Base-by-base conservation (phyloP, 2,797 vertebrate genomes). In the Fistularia tabacaria region DNA sequence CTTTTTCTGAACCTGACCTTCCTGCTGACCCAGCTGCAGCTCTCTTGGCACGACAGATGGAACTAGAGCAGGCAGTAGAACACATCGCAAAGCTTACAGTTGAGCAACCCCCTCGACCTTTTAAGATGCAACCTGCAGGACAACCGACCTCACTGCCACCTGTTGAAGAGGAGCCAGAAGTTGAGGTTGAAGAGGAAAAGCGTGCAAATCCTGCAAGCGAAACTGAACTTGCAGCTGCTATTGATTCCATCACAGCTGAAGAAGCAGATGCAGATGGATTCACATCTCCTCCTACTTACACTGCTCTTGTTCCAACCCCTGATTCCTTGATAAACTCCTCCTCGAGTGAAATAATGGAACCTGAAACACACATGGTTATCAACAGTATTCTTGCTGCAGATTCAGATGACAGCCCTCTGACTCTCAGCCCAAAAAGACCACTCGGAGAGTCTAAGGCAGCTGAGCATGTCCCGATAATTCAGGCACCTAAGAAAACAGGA, bases 191-290 rank as follows among this genome's bases (percentile, higher is more conserved):
- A 8, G 91, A 91, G 40, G 94, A 95, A 73, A 99, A 98, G 66
- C 93, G 93, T 0, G 89, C 93, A 0, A 96, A 93, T 64, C 95
- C 96, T 70, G 93, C 95, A 0, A 98, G 93, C 15, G 97, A 99
- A 84, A 99, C 95, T 0, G 97, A 99, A 79, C 91, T 99, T 70
- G 97, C 96, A 3, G 96, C 96, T 0, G 97, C 97, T 59, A 99
- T 99, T 0, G 96, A 98, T 66, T 99, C 97, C 55, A 99, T 99
- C 76, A 99, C 97, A 69, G 87, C 89, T 67, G 96, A 92, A 42
- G 96, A 96, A 69, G 89, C 85, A 49, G 95, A 97, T 79, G 70
- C 92, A 0, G 97, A 98, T 79, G 85, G 71, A 61, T 97, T 97
- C 63, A 90, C 94, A n/a, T 80, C 94, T 11, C 67, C 93, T 9